phyloP scores from a whole-genome alignment of 2,797 vertebrate genomes.

The Ceyx erithaca region DNA sequence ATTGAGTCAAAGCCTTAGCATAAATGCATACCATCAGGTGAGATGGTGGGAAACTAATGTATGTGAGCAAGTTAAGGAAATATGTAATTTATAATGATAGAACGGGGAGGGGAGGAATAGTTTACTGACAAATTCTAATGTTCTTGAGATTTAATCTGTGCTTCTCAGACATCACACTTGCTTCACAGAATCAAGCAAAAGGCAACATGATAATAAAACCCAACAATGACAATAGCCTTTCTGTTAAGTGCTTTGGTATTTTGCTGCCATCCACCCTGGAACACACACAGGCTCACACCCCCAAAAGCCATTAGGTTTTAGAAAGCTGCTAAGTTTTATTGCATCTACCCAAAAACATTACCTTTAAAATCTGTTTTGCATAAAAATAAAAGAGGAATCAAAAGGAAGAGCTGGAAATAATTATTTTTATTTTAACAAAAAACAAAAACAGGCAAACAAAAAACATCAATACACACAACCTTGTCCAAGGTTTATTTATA shows the following conservation, averaged over 20 bases:
- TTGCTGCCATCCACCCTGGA: rapidly evolving
- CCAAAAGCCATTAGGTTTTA: not conserved
- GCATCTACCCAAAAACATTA: not conserved
- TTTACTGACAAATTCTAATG: not conserved
- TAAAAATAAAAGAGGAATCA: not conserved
- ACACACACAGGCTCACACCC: rapidly evolving
- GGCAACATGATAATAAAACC: not conserved
- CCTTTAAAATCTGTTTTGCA: not conserved
- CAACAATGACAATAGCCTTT: not conserved
- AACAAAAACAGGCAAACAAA: not conserved
- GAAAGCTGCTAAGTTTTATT: not conserved
- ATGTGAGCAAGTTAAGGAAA: not conserved
- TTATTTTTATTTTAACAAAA: not conserved
- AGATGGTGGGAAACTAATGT: not conserved
- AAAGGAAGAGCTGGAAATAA: not conserved
- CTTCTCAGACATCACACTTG: not conserved
- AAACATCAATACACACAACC: too few species aligned
- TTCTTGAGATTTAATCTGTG: not conserved
- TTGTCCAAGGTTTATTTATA: not conserved
- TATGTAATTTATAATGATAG: not conserved
- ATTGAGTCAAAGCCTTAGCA: not conserved
- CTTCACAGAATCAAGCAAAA: not conserved
- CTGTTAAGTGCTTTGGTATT: not conserved
- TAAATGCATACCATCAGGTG: not conserved
- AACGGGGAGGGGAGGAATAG: not conserved